phyloP scores from a whole-genome alignment of 2,888 invertebrate genomes.

The Ceriagrion tenellum region DNA sequence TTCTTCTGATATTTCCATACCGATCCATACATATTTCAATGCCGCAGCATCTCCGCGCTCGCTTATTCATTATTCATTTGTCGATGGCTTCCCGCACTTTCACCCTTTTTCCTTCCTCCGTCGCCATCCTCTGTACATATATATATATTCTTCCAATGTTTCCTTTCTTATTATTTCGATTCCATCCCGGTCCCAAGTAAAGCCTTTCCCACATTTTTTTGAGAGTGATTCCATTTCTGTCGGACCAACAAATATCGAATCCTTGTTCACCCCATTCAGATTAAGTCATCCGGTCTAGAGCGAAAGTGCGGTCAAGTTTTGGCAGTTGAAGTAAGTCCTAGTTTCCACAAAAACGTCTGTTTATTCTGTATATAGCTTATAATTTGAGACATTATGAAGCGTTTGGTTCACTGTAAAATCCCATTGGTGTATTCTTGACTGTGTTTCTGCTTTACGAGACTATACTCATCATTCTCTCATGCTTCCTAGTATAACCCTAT shows the following conservation, averaged over 20 bases:
- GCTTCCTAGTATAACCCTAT: no score
- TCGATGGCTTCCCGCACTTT: background rate
- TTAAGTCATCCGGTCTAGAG: no score
- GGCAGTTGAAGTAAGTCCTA: no score
- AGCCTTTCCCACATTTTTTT: background rate
- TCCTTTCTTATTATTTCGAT: background rate
- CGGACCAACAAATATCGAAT: background rate
- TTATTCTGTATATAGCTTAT: no score
- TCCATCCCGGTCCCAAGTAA: background rate
- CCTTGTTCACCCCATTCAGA: background rate
- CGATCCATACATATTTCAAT: slow-evolving; percentile 22
- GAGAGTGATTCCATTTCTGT: background rate
- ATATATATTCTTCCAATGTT: background rate
- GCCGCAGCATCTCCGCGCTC: slow-evolving; percentile 3
- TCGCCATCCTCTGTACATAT: background rate
- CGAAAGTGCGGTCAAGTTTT: no score
- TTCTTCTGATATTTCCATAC: slow-evolving; percentile 39
- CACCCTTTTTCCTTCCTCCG: background rate
- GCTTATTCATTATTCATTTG: slow-evolving; percentile 26
- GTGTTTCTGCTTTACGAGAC: no score
- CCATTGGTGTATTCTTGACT: no score
- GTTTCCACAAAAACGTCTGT: no score
- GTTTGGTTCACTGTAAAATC: no score
- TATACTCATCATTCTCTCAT: no score
- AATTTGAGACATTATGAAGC: no score